These are phyloP conservation scores for Leptarthrus brevirostris DNA, from an alignment of 2,888 invertebrate species.

Conservation along the genomic window DNA sequence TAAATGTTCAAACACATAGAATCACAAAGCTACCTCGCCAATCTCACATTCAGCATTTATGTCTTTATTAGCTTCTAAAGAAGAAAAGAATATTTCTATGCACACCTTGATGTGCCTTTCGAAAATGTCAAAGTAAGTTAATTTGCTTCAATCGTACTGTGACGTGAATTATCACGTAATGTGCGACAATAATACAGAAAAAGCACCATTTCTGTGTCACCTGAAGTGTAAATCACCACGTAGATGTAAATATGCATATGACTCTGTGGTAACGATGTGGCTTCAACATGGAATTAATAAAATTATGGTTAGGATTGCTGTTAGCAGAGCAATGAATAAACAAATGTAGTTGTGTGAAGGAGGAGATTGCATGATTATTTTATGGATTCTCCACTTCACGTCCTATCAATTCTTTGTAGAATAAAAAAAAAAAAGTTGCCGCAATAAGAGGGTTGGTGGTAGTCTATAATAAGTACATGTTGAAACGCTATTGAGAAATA, in stretches of 20 bases:
- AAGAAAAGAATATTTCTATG: conserved; percentile 16
- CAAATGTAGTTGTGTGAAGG: neutral
- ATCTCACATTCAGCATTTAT: too few relatives aligned
- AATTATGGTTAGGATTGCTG: neutral
- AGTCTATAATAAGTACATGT: too few relatives aligned
- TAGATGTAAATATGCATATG: neutral
- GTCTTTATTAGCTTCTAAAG: too few relatives aligned
- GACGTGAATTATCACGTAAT: conserved; percentile 10
- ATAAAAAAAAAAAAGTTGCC: too few relatives aligned
- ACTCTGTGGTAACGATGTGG: neutral
- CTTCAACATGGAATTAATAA: conserved; percentile 11
- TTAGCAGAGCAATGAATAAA: conserved; percentile 3
- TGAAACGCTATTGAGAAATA: too few relatives aligned
- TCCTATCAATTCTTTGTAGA: too few relatives aligned
- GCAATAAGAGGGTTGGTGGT: too few relatives aligned
- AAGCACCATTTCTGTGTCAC: conserved; percentile 2
- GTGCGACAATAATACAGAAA: conserved; percentile 20
- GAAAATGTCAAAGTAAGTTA: conserved; percentile 15
- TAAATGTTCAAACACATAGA: too few relatives aligned
- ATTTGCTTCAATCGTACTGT: conserved; percentile 11
- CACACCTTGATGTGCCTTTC: neutral
- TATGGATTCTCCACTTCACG: too few relatives aligned
- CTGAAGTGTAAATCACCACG: conserved; percentile 25
- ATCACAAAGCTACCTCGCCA: too few relatives aligned
- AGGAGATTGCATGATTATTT: neutral